Percentiles rank a stretch among this genome's conserved stretches.
Evolutionary conservation across 2,888 invertebrate genomes (phyloP).

Genomic region (Taphrorychus bicolor): DNA sequence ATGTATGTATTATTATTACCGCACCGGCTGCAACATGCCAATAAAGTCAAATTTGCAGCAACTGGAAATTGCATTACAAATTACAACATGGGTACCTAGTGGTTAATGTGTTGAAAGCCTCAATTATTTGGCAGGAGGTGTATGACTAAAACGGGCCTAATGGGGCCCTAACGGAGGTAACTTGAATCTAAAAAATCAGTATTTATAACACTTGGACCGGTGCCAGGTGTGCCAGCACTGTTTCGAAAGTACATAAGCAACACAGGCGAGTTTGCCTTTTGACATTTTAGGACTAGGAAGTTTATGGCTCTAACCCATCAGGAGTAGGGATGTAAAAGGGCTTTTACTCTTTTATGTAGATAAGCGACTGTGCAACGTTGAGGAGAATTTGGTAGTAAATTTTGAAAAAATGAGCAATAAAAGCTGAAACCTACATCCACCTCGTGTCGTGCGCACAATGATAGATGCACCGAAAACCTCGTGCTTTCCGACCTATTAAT

Average conservation of each 20-base stretch:
- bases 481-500: slow-evolving; percentile 5
- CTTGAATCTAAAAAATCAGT: slow-evolving; percentile 36
- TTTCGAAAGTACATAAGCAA: slow-evolving; percentile 25
- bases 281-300: background rate
- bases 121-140: background rate
- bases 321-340: too few relatives aligned
- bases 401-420: background rate
- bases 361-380: background rate
- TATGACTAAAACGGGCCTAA: background rate
- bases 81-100: background rate
- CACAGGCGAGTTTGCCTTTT: background rate
- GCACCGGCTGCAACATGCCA: too few relatives aligned
- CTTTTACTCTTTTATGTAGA: background rate
- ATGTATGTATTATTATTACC: background rate
- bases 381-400: background rate
- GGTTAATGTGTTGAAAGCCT: background rate
- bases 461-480: background rate
- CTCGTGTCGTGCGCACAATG: background rate
- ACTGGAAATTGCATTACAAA: too few relatives aligned
- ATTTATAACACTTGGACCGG: slow-evolving; percentile 38
- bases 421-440: background rate
- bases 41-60: too few relatives aligned
- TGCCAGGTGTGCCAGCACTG: slow-evolving; percentile 30
- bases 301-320: background rate
- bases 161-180: slow-evolving; percentile 14